Evolutionary conservation across 2,888 invertebrate genomes (phyloP).

Genomic region (Protonemura montana): DNA sequence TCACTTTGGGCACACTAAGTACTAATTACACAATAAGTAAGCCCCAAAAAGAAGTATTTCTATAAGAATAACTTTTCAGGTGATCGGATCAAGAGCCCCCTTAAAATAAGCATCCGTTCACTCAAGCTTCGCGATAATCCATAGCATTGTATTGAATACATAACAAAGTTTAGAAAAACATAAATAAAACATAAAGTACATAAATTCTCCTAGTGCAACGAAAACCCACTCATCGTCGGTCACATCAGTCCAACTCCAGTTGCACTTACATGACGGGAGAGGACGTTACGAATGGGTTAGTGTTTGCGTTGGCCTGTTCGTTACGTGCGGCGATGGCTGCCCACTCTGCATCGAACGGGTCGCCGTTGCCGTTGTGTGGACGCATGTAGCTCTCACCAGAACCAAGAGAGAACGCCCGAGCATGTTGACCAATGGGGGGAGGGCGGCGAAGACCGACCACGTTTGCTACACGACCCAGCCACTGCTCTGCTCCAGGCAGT

Average conservation of each 20-base stretch:
- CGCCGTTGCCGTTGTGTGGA: slow-evolving; percentile 54
- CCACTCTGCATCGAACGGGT: slow-evolving; percentile 89
- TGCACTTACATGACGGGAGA: background rate
- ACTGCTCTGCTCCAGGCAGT: slow-evolving; percentile 83
- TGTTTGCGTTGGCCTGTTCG: slow-evolving; percentile 58
- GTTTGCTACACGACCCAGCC: slow-evolving; percentile 71
- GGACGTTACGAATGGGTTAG: slow-evolving; percentile 66
- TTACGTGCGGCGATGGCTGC: slow-evolving; percentile 68
- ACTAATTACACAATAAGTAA: background rate
- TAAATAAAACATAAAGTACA: background rate
- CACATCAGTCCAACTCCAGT: too few species aligned
- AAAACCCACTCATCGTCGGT: background rate
- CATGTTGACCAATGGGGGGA: slow-evolving; percentile 61
- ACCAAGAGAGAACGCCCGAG: slow-evolving; percentile 65
- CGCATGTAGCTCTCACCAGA: slow-evolving; percentile 58
- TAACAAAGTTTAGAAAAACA: background rate
- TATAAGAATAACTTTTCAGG: background rate
- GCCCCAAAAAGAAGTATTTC: background rate
- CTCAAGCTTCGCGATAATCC: background rate
- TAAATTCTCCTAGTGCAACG: background rate
- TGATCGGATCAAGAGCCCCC: background rate
- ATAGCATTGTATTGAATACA: background rate
- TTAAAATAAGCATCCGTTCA: background rate
- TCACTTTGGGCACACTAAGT: background rate
- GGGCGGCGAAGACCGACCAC: slow-evolving; percentile 60